Evolutionary conservation across 2,797 vertebrate genomes (phyloP), one percentile per base, ranked within the genome.

Genomic region (Schizopygopsis pylzovi): DNA sequence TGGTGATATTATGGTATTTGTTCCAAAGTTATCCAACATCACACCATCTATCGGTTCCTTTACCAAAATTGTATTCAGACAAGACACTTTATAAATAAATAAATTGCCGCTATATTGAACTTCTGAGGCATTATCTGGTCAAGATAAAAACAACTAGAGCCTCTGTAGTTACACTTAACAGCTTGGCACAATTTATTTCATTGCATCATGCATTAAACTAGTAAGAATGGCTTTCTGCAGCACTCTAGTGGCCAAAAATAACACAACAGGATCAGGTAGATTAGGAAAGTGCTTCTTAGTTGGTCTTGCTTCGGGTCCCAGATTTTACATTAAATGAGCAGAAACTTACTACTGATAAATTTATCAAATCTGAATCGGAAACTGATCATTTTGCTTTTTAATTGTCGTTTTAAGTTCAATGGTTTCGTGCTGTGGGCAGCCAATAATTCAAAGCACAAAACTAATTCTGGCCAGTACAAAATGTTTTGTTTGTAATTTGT

Each of bases 191-290:
- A 87, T 83, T 80, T 73, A 47, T 37, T 84, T n/a, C 15, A 6
- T 56, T 82, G 22, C 47, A 47, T 72, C 65, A 77, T 82, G 79
- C 16, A 67, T 37, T 84, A 3, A 59, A 33, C 45, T 84, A 77
- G 49, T 85, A 94, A 92, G 88, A 87, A 88, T 91, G 90, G 92
- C 88, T 89, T 92, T 86, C 89, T 96, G 93, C 95, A 93, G 95
- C 95, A 91, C 94, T 96, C 96, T 96, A 96, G 95, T 96, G 97
- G 95, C 82, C 88, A 67, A 89, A 94, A 79, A 72, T 88, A 73
- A 84, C 91, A 95, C 91, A 92, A 92, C 95, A 95, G 49, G 86
- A 72, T 20, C 45, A 39, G 11, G 22, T 43, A 28, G 63, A 79
- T 43, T 3, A 85, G 59, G n/a, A n/a, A n/a, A 43, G 13, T 37